Percentiles rank a stretch among this genome's conserved stretches.
Conservation (phyloP, 2,113 vertebrate species). For the Anarhynchus alexandrinus region DNA sequence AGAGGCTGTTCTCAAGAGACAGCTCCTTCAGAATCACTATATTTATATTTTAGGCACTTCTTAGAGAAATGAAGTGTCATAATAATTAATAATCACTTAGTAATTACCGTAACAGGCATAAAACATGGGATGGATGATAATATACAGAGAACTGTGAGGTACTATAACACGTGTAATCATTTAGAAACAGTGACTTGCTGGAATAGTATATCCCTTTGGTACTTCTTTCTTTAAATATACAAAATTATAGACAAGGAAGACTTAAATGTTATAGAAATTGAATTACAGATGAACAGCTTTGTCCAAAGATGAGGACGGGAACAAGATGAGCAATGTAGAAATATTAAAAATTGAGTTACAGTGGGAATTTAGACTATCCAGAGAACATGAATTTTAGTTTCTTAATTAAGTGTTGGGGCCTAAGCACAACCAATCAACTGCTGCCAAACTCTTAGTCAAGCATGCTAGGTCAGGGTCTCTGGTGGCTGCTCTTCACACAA, state of each 20-base stretch:
- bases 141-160: neutral
- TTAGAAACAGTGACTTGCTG: neutral
- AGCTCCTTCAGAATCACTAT: neutral
- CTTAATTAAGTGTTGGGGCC: neutral
- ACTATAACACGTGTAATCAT: neutral
- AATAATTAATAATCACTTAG: slow-evolving; percentile 31
- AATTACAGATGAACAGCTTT: neutral
- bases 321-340: neutral
- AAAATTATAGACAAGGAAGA: neutral
- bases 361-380: neutral
- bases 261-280: neutral
- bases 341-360: neutral
- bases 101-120: neutral
- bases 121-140: neutral
- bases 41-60: neutral
- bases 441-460: neutral
- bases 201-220: neutral
- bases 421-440: neutral
- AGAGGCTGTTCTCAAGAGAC: neutral
- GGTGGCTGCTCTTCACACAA: neutral
- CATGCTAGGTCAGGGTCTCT: neutral
- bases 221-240: neutral
- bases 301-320: neutral
- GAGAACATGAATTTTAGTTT: neutral
- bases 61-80: neutral